Conservation (phyloP, 2,797 vertebrate species). For the Steatocranus sp. region DNA sequence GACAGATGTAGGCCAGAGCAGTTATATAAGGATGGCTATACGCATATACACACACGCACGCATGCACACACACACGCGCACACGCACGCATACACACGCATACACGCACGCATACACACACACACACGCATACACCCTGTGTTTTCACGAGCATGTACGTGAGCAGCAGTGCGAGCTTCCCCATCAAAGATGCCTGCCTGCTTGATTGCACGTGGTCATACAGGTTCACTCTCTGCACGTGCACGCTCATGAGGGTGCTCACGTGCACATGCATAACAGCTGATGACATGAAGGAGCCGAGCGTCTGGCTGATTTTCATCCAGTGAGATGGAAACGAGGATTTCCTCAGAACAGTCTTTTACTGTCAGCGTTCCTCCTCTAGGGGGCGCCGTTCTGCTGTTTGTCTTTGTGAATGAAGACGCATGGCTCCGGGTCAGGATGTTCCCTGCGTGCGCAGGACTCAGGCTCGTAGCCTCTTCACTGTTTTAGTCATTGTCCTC, state of each 20-base stretch:
- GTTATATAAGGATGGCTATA: slow-evolving; percentile 59
- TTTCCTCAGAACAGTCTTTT: not conserved
- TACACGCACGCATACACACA: not conserved
- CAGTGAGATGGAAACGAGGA: not conserved
- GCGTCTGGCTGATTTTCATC: not conserved
- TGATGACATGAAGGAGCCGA: not conserved
- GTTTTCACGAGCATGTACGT: not conserved
- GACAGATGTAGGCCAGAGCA: slow-evolving; percentile 65
- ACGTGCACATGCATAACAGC: not conserved
- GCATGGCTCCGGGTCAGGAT: not conserved
- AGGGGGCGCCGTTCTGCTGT: not conserved
- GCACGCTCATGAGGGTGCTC: not conserved
- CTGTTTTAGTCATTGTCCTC: not conserved
- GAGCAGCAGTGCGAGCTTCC: not conserved
- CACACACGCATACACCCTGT: not conserved
- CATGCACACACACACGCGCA: not conserved
- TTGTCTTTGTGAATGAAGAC: not conserved
- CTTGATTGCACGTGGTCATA: not conserved
- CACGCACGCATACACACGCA: not conserved
- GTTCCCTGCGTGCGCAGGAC: not conserved
- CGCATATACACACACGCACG: not conserved
- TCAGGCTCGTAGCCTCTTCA: not conserved
- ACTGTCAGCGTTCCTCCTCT: not conserved
- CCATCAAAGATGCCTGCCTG: not conserved
- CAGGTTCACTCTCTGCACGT: not conserved